Percentiles rank a stretch among this genome's conserved stretches.
Evolutionary conservation across 2,113 vertebrate genomes (phyloP).

Genomic region (Turdus rufiventris): DNA sequence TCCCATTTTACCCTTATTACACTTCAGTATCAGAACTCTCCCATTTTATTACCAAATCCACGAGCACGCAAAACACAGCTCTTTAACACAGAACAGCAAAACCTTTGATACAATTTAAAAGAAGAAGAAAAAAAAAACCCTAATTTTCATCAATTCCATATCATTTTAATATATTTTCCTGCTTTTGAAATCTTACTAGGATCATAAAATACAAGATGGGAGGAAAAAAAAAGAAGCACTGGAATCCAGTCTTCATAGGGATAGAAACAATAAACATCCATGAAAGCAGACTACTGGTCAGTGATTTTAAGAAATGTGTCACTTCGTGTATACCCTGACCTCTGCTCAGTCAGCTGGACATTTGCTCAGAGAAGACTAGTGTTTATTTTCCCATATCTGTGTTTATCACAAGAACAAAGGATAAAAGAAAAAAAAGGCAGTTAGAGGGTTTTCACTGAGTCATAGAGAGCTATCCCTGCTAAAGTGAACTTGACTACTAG

Average conservation of each 20-base stretch:
- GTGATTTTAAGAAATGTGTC: not conserved
- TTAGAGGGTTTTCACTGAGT: not conserved
- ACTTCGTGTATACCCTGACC: not conserved
- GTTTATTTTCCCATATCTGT: not conserved
- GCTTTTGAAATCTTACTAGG: not conserved
- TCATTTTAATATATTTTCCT: not conserved
- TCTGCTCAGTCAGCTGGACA: not conserved
- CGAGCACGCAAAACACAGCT: not conserved
- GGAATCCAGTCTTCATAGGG: not conserved
- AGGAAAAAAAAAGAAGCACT: not conserved
- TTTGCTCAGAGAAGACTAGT: not conserved
- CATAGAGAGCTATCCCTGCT: not conserved
- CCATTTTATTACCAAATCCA: not conserved
- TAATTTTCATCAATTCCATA: not conserved
- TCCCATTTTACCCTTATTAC: conserved; percentile 20
- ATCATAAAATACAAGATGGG: not conserved
- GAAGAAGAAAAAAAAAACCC: too few species aligned
- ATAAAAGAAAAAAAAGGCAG: not conserved
- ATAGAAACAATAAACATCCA: not conserved
- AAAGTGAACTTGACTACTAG: not conserved
- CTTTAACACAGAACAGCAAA: not conserved
- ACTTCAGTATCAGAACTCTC: not conserved
- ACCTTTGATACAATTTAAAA: not conserved
- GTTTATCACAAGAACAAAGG: not conserved
- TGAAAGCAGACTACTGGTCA: not conserved